Evolutionary conservation across 1,140 invertebrate genomes (phyloP), one percentile per base, ranked within the genome.

Genomic region (Zaprionus davidi): DNA sequence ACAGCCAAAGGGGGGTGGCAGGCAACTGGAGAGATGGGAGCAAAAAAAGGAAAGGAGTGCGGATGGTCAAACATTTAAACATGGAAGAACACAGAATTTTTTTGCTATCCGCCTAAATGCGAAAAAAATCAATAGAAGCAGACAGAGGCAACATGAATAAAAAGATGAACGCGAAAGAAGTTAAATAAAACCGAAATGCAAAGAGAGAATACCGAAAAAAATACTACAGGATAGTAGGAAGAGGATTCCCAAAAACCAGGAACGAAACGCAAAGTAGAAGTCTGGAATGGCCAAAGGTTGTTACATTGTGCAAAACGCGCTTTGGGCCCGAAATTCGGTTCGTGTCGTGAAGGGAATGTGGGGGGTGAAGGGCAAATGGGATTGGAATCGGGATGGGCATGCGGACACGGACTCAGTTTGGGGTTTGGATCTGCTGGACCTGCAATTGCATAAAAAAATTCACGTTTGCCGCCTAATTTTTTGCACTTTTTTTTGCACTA

Each of bases 41-140:
- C 28, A 44, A 59, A 49, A 71, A 49, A 66, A 9, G 41, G n/a
- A 46, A 75, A n/a, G 26, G 22, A 69, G 73, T 71, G 55, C 67
- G 76, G 69, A 76, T 86, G 79, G 82, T 79, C 82, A 86, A 84
- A 84, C 81, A 87, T 88, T 90, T 82, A 71, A 75, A 73, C 73
- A 82, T 64, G 65, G 68, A 81, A 79, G 49, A 72, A 66, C 58
- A 67, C 71, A 67, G 63, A 55, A 68, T 59, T 76, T 65, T 71
- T 72, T 76, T 80, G 53, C 41, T 73, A 76, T 66, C 59, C 53
- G 51, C 58, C 77, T 78, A 83, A 91, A 79, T 83, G 78, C 75
- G 80, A 88, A 91, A 91, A 87, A 91, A 91, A 91, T 91, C 90
- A 91, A 91, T 91, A 91, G 90, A 77, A 91, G 85, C 90, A 91